Percentiles rank a stretch among this genome's conserved stretches.
Conservation (phyloP, 2,888 invertebrate species). For the Creontiades dilutus region DNA sequence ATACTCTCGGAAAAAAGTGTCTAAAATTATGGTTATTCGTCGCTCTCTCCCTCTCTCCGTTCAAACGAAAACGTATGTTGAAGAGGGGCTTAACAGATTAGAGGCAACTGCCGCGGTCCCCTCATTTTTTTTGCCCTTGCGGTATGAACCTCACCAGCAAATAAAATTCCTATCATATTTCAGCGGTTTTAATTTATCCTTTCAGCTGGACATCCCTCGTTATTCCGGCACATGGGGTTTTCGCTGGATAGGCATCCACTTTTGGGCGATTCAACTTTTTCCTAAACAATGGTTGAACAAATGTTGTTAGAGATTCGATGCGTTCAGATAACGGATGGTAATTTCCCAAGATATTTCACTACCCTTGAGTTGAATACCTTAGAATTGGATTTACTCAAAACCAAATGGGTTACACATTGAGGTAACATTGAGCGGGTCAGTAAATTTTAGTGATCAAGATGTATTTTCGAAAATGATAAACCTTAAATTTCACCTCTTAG, state of each 20-base stretch:
- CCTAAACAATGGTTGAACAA: not conserved
- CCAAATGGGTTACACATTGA: too few species aligned
- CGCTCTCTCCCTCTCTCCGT: not conserved
- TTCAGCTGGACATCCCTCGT: not conserved
- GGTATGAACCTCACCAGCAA: constrained; percentile 22
- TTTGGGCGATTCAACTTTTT: constrained; percentile 68
- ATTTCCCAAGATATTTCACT: too few species aligned
- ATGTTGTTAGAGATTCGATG: too few species aligned
- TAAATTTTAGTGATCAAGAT: too few species aligned
- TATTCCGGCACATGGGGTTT: not conserved
- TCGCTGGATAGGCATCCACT: not conserved
- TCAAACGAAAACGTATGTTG: constrained; percentile 2
- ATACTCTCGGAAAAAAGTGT: not conserved
- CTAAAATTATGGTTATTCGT: not conserved
- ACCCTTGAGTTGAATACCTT: too few species aligned
- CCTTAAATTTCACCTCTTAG: too few species aligned
- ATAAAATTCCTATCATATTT: constrained; percentile 36
- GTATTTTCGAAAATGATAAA: too few species aligned
- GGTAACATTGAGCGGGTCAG: too few species aligned
- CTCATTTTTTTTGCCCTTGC: not conserved
- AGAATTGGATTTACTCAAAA: too few species aligned
- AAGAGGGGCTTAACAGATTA: not conserved
- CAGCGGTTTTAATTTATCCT: not conserved
- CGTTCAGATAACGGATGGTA: too few species aligned
- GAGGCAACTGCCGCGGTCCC: not conserved